Percentiles rank a stretch among this genome's conserved stretches.
phyloP scores from a whole-genome alignment of 2,113 vertebrate species.

The Pachypanchax playfairii region DNA sequence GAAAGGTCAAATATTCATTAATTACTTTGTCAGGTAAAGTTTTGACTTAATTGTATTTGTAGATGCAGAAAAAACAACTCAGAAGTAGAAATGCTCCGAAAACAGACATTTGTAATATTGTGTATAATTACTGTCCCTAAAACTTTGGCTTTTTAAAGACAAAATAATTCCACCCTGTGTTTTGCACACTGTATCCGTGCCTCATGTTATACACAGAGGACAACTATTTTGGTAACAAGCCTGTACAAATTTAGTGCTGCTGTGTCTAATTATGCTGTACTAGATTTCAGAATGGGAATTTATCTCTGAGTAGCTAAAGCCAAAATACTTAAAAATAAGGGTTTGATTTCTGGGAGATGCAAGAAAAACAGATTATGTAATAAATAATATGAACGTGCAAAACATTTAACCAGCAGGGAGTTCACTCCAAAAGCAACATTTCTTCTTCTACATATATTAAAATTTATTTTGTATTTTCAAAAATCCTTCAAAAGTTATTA shows the following conservation, averaged over 20 bases:
- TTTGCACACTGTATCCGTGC: neutral
- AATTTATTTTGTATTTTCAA: no score
- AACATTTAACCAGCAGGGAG: no score
- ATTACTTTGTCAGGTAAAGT: neutral
- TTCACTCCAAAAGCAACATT: no score
- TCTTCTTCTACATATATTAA: no score
- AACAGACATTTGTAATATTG: no score
- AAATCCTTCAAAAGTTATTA: no score
- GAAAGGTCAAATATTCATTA: neutral
- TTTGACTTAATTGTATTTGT: neutral
- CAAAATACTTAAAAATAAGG: neutral
- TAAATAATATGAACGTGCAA: no score
- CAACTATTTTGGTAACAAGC: neutral
- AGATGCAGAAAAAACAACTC: neutral
- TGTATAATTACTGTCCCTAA: no score
- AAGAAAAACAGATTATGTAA: neutral
- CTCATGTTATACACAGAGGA: neutral
- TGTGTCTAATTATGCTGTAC: neutral
- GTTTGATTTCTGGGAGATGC: neutral
- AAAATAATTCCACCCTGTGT: no score
- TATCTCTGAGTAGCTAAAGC: neutral
- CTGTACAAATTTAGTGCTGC: neutral
- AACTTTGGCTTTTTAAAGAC: neutral
- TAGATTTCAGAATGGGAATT: neutral
- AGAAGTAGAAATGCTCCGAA: neutral